These are phyloP conservation scores for Coregonus ussuriensis DNA, from an alignment of 2,797 vertebrate genomes.

Conservation along the genomic window DNA sequence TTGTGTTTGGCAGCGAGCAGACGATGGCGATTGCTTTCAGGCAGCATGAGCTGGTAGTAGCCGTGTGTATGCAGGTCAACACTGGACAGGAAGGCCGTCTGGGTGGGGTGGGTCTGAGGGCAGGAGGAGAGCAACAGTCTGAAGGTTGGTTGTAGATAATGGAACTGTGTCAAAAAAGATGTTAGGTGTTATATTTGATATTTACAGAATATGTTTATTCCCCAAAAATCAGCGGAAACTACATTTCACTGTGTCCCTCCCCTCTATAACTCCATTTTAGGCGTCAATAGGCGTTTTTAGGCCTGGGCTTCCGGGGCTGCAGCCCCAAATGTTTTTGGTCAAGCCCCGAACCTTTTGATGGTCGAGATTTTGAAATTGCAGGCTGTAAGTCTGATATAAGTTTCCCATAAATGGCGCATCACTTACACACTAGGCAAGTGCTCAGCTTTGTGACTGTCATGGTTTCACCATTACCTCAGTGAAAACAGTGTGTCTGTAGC, in stretches of 20 bases:
- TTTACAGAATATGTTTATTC: background rate
- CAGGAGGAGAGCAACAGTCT: conserved; percentile 5
- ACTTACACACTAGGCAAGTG: too few relatives aligned
- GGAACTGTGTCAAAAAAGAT: background rate
- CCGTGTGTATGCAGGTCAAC: conserved; percentile 98
- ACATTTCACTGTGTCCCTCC: background rate
- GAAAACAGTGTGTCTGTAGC: too few relatives aligned
- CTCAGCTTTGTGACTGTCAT: too few relatives aligned
- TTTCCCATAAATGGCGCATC: too few relatives aligned
- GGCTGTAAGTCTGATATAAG: too few relatives aligned
- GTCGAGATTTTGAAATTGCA: too few relatives aligned
- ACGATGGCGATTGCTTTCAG: conserved; percentile 94
- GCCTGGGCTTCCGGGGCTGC: too few relatives aligned
- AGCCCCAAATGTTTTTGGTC: too few relatives aligned
- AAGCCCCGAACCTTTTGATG: too few relatives aligned
- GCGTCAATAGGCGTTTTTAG: too few relatives aligned
- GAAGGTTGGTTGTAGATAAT: background rate
- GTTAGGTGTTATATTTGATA: background rate
- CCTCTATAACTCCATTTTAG: background rate
- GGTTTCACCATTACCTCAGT: too few relatives aligned
- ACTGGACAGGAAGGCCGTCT: conserved; percentile 95
- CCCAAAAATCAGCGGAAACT: background rate
- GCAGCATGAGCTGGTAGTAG: conserved; percentile 96
- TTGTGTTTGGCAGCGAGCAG: conserved; percentile 94
- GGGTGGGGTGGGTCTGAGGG: conserved; percentile 92